These are phyloP conservation scores for Glaucopsyche alexis DNA, from an alignment of 2,888 invertebrate genomes.

Conservation along the genomic window DNA sequence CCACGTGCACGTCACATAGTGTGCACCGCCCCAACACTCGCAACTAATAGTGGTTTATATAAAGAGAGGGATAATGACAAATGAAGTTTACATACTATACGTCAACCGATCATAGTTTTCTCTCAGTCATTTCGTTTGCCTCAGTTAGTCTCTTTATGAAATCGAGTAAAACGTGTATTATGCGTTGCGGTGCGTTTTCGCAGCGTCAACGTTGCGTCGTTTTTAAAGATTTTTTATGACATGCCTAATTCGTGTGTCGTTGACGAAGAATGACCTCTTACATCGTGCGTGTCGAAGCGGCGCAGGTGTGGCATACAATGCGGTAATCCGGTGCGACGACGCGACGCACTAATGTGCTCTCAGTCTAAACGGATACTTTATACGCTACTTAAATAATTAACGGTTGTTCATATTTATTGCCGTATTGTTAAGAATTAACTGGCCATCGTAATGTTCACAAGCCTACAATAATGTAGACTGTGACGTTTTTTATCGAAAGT, in stretches of 20 bases:
- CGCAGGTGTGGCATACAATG: no score
- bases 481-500: neutral
- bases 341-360: neutral
- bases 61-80: slow-evolving; percentile 27
- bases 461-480: neutral
- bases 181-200: no score
- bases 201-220: no score
- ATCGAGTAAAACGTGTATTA: no score
- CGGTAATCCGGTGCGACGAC: no score
- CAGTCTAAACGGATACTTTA: slow-evolving; percentile 31
- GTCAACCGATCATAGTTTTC: slow-evolving; percentile 23
- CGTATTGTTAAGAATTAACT: slow-evolving; percentile 20
- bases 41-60: neutral
- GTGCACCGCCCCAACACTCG: neutral
- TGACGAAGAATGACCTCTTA: no score
- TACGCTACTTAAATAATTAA: slow-evolving; percentile 31
- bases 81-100: slow-evolving; percentile 25
- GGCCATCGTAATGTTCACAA: slow-evolving; percentile 10
- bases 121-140: no score
- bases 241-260: no score
- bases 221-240: no score
- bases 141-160: no score
- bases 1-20: neutral
- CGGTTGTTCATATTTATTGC: slow-evolving; percentile 25
- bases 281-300: no score